Base-by-base conservation (phyloP, 2,888 invertebrate genomes). In the Muscina levida region DNA sequence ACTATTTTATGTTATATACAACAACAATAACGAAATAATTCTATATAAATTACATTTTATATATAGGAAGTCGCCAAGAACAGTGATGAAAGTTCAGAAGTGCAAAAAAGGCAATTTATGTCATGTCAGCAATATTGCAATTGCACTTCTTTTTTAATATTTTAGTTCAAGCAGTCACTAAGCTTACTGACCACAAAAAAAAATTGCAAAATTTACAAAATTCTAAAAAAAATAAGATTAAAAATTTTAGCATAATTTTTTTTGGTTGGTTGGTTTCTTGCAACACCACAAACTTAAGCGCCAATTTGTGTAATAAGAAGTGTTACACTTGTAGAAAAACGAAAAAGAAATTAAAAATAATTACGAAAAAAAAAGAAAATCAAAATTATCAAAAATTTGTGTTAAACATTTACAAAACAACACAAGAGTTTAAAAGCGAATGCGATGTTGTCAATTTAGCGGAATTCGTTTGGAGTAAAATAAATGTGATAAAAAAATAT, bases 151-250 rank as follows among this genome's bases (percentile, higher is more conserved):
- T 13, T 62, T 42, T 13, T 4, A 17, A 39, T 19, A 1, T 59
- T 37, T 17, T 59, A 3, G 31, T 59, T n/a, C 39, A 17, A 19
- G 13, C 39, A 17, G 19, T 22, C 11, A 17, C 3, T 51, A 51
- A 19, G 51, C 19, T 8, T 74, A 53, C 71, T 79, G 48, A 53
- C 13, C 51, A 56, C 19, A 72, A 51, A 56, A 19, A 53, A 53
- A 57, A 37, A 24, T 15, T 57, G 31, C 31, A 31, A 31, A 31
- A 31, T 2, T 57, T 37, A 39, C 39, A 59, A 19, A 59, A 59
- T 8, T 19, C 59, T 15, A 57, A 5, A 39, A 39, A 59, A 59
- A 39, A 1, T 39, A 39, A 31, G 5, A 37, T n/a, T n/a, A 59
- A 3, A 42, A 11, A 42, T 62, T 42, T 62, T 39, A 62, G 62